A percentile compares a stretch with the other conserved stretches of the same genome.
Evolutionary conservation across 2,797 vertebrate genomes (phyloP).

Genomic region (Sebastes cheni): DNA sequence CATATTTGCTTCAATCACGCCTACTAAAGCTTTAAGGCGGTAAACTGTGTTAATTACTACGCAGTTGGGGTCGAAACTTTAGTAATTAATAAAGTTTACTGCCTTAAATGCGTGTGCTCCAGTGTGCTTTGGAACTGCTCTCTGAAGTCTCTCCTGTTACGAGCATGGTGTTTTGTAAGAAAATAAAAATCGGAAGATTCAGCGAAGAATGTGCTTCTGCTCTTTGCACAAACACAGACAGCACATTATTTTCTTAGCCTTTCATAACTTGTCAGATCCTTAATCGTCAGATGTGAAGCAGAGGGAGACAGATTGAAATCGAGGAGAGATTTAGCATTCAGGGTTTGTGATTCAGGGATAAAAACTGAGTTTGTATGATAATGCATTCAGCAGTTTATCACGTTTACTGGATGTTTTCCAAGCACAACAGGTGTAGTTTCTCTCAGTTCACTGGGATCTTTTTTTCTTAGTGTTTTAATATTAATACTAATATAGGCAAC

Average conservation of each 20-base stretch:
- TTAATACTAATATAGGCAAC: neutral
- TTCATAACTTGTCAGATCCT: constrained; percentile 45
- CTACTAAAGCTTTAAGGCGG: no score
- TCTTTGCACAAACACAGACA: constrained; percentile 2
- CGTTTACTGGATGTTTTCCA: neutral
- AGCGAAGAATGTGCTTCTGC: constrained; percentile 25
- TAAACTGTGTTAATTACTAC: no score
- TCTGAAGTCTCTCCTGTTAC: no score
- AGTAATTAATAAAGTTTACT: no score
- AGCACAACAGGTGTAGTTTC: neutral
- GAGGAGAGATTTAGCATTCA: neutral
- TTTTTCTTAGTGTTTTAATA: neutral
- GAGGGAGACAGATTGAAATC: neutral
- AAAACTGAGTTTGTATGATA: neutral
- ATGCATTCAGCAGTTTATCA: neutral
- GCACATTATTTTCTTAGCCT: constrained; percentile 25
- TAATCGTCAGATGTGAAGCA: constrained; percentile 33
- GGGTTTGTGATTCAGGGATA: neutral
- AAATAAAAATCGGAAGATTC: neutral
- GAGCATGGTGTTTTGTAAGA: no score
- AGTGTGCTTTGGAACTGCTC: no score
- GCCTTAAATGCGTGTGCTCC: no score
- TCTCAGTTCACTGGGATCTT: neutral
- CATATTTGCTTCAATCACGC: no score
- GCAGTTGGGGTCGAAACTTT: no score